phyloP scores from a whole-genome alignment of 2,113 vertebrate genomes.

The Speoplatyrhinus poulsoni region DNA sequence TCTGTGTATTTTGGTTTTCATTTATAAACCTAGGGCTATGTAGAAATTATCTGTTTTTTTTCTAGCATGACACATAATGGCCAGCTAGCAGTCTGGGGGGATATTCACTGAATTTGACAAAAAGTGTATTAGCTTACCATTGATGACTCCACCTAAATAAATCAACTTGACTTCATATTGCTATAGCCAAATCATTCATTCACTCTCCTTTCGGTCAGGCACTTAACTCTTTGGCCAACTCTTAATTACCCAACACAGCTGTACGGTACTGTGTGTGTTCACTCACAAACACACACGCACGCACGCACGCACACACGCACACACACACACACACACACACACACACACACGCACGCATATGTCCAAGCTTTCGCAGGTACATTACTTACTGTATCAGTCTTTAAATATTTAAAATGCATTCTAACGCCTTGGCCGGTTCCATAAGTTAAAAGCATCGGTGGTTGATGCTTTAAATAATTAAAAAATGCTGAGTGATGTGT shows the following conservation, averaged over 20 bases:
- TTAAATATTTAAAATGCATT: conserved; percentile 25
- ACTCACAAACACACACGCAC: conserved; percentile 15
- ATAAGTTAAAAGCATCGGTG: conserved; percentile 35
- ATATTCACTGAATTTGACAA: too few relatives aligned
- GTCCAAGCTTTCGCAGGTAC: too few relatives aligned
- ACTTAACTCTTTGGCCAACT: background rate
- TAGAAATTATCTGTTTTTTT: too few relatives aligned
- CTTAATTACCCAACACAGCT: background rate
- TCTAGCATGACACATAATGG: too few relatives aligned
- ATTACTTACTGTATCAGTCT: too few relatives aligned
- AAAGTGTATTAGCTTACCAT: too few relatives aligned
- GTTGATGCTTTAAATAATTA: conserved; percentile 73
- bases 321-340: conserved; percentile 4
- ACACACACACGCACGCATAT: background rate
- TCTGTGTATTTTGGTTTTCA: too few relatives aligned
- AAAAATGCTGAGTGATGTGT: conserved; percentile 74
- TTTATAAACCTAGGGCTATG: too few relatives aligned
- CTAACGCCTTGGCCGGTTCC: conserved; percentile 31
- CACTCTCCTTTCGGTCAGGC: conserved; percentile 12
- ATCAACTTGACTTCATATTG: background rate
- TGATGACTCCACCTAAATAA: too few relatives aligned
- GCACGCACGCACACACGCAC: conserved; percentile 30
- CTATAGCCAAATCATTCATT: background rate
- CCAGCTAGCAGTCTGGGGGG: too few relatives aligned
- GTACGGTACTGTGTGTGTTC: conserved; percentile 2